phyloP scores from a whole-genome alignment of 2,888 invertebrate species.

The Siphonodentalium dalli region DNA sequence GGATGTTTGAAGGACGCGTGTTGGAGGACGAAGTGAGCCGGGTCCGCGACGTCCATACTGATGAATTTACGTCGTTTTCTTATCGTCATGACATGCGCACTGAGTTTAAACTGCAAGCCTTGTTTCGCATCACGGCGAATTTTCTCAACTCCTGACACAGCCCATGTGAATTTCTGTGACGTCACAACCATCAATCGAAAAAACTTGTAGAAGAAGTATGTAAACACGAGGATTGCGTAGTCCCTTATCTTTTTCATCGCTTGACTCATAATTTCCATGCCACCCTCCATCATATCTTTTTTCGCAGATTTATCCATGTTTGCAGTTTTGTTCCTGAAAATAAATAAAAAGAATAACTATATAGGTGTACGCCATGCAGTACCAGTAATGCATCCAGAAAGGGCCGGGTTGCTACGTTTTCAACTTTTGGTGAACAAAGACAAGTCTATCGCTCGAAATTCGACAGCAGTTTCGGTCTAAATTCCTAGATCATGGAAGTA shows the following conservation, averaged over 20 bases:
- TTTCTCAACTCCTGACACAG: slow-evolving; percentile 50
- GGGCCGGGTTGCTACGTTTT: too few species aligned
- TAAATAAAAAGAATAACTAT: too few species aligned
- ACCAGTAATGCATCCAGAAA: too few species aligned
- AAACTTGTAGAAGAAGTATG: slow-evolving; percentile 44
- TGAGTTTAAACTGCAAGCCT: slow-evolving; percentile 51
- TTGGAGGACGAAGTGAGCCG: slow-evolving; percentile 48
- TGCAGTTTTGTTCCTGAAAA: too few species aligned
- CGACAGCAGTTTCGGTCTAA: too few species aligned
- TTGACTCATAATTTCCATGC: slow-evolving; percentile 45
- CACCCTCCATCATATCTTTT: slow-evolving; percentile 31
- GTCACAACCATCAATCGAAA: slow-evolving; percentile 44
- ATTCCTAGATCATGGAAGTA: too few species aligned
- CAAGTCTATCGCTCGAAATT: too few species aligned
- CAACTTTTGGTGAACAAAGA: too few species aligned
- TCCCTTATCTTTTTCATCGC: slow-evolving; percentile 48
- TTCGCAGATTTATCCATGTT: slow-evolving; percentile 32
- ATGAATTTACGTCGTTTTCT: slow-evolving; percentile 50
- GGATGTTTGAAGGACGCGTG: slow-evolving; percentile 53
- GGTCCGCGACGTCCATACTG: slow-evolving; percentile 43
- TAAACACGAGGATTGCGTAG: slow-evolving; percentile 43
- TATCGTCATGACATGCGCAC: slow-evolving; percentile 53
- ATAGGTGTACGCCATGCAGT: too few species aligned
- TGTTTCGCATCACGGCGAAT: slow-evolving; percentile 46
- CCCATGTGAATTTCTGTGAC: slow-evolving; percentile 56